phyloP scores from a whole-genome alignment of 2,797 vertebrate species.

The Lateolabrax maculatus region DNA sequence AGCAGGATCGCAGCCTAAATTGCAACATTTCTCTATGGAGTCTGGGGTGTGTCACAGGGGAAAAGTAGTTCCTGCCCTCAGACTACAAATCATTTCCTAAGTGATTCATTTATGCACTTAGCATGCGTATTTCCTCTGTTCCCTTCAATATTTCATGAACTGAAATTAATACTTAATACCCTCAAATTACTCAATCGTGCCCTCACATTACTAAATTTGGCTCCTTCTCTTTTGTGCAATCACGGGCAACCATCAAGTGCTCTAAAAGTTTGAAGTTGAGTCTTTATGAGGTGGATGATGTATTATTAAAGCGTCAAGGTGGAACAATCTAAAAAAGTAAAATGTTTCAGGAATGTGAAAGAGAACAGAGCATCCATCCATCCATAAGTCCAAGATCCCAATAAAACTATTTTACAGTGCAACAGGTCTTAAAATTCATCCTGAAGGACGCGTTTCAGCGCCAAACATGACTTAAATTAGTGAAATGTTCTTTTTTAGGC shows the following conservation, averaged over 20 bases:
- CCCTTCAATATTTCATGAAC: background rate
- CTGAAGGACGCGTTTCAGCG: background rate
- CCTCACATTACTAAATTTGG: background rate
- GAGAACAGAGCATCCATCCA: background rate
- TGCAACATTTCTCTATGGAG: background rate
- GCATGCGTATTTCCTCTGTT: background rate
- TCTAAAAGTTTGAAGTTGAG: background rate
- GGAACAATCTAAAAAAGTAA: background rate
- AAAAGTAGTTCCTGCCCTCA: background rate
- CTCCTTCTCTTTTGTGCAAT: too few species aligned
- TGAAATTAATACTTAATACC: background rate
- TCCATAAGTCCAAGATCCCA: background rate
- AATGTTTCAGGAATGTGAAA: background rate
- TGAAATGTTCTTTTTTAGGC: rapidly evolving
- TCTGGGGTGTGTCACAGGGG: background rate
- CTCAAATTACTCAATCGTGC: background rate
- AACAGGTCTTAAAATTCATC: too few species aligned
- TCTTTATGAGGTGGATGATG: background rate
- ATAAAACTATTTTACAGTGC: too few species aligned
- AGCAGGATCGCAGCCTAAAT: background rate
- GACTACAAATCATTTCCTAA: background rate
- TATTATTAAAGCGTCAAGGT: background rate
- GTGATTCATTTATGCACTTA: too few species aligned
- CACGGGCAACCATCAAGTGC: background rate
- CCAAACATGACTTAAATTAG: background rate